Evolutionary conservation across 2,888 invertebrate species (phyloP).

Genomic region (Apotomis betuletana): DNA sequence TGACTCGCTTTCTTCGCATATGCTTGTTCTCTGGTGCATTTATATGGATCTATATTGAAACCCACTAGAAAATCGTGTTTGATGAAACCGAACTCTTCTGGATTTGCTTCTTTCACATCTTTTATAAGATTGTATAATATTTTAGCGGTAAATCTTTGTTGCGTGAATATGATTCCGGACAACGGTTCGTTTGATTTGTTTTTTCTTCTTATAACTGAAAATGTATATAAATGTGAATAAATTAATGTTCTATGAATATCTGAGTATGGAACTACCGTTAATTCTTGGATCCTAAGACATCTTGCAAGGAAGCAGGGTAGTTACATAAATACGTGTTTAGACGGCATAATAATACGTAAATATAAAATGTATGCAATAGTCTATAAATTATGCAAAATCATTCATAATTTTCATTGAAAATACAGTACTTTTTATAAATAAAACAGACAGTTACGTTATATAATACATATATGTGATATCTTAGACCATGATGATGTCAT

Average conservation of each 20-base stretch:
- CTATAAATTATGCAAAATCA: no score
- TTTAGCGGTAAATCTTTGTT: conserved; percentile 89
- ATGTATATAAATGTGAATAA: neutral
- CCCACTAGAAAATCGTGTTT: conserved; percentile 90
- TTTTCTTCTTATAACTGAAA: conserved; percentile 58
- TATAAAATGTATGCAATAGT: no score
- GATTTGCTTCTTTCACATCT: conserved; percentile 70
- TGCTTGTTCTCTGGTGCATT: conserved; percentile 80
- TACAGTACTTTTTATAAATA: no score
- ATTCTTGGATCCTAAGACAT: no score
- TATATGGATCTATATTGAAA: conserved; percentile 82
- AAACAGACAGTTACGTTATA: no score
- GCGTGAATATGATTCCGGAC: conserved; percentile 88
- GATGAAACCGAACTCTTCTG: conserved; percentile 80
- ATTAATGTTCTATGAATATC: neutral
- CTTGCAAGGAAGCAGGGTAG: no score
- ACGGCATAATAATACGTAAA: no score
- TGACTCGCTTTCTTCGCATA: conserved; percentile 82
- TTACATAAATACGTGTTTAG: no score
- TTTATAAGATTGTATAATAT: conserved; percentile 87
- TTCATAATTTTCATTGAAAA: no score
- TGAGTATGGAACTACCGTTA: neutral
- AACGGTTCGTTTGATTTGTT: conserved; percentile 74
- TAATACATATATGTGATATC: no score
- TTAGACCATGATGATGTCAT: no score